Evolutionary conservation across 2,888 invertebrate genomes (phyloP).

Genomic region (Minunthozetes semirufus): DNA sequence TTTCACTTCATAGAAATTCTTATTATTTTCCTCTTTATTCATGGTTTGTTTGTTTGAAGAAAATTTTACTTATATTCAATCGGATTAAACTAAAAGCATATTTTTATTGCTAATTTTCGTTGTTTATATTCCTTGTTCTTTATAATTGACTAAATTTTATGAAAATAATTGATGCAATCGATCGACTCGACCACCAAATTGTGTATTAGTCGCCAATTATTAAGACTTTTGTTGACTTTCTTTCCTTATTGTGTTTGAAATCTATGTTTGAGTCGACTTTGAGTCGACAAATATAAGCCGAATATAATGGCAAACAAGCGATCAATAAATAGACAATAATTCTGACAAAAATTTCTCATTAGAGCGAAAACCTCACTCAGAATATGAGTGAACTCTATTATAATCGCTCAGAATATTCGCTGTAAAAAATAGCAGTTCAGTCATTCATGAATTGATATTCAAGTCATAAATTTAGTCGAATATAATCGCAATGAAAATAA

Average conservation of each 20-base stretch:
- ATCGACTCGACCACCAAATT: background rate
- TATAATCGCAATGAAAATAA: background rate
- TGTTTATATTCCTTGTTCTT: too few relatives aligned
- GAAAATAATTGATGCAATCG: background rate
- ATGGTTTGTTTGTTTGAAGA: too few relatives aligned
- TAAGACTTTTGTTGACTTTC: background rate
- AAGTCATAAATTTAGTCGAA: background rate
- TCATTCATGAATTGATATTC: background rate
- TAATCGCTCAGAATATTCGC: background rate
- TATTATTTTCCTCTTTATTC: too few relatives aligned
- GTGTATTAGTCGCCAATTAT: background rate
- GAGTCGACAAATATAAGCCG: background rate
- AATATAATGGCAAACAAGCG: background rate
- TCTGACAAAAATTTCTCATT: background rate
- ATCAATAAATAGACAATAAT: conserved; percentile 6
- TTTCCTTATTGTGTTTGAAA: background rate
- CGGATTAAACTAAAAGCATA: background rate
- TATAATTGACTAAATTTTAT: too few relatives aligned
- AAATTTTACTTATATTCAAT: background rate
- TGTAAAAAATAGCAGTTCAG: background rate
- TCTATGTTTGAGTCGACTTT: background rate
- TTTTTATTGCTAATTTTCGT: background rate
- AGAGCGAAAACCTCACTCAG: background rate
- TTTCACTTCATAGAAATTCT: too few relatives aligned
- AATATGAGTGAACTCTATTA: background rate